Conservation (phyloP, 2,797 vertebrate species). For the Helarctos malayanus region DNA sequence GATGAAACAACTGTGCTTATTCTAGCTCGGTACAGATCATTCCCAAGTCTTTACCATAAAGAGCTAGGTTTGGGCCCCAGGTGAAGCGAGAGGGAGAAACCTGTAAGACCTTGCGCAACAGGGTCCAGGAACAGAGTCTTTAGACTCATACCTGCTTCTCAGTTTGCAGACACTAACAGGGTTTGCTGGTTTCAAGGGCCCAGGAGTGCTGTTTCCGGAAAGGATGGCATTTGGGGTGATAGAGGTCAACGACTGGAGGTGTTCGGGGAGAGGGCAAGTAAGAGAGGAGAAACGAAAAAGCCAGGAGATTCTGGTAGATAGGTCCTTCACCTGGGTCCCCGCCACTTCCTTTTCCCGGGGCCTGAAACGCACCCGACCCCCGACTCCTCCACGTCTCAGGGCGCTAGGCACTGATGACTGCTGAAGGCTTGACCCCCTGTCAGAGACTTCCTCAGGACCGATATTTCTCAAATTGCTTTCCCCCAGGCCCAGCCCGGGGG, state of each 20-base stretch:
- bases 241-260: neutral
- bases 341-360: neutral
- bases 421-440: neutral
- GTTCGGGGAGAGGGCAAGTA: neutral
- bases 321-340: conserved; percentile 15
- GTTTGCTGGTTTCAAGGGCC: conserved; percentile 46
- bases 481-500: neutral
- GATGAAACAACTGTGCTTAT: neutral
- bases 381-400: neutral
- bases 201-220: neutral
- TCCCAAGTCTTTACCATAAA: neutral
- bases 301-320: neutral
- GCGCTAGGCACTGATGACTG: neutral
- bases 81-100: neutral
- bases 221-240: neutral
- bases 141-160: neutral
- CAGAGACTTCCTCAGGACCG: neutral
- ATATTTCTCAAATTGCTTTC: neutral
- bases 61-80: neutral
- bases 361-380: neutral
- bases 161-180: neutral
- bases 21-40: neutral
- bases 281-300: conserved; percentile 5
- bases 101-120: neutral
- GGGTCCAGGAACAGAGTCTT: neutral